Evolutionary conservation across 2,113 vertebrate species (phyloP), one percentile per base, ranked within the genome.

Genomic region (Xyrauchen texanus): DNA sequence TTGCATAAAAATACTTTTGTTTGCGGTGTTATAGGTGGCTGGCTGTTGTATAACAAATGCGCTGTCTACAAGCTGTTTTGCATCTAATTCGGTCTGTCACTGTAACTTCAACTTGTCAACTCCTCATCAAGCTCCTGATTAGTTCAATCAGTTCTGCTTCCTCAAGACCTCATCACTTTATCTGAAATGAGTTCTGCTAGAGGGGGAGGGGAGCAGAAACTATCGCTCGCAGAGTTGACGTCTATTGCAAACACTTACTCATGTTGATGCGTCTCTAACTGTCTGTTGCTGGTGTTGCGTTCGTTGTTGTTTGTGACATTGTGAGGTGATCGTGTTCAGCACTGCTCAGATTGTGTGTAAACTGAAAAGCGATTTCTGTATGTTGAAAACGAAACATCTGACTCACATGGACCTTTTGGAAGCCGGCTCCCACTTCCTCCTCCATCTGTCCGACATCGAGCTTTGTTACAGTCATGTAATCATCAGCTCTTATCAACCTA

Each of bases 81-180:
- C 63, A 52, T 74, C 45, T 75, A 73, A 74, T 80, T 68, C 47
- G 42, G 45, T 68, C 69, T 75, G 71, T 80, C 70, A 75, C 78
- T 74, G 73, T 64, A 76, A 4, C 61, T 75, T 68, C 47, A 60
- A 16, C 64, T 73, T 80, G 71, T 80, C 78, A 75, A 49, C 13
- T 51, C 47, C 63, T 75, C 63, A 80, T 75, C 70, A 68, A 68
- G 45, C 13, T 57, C 45, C 47, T 74, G 70, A 80, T 80, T 80
- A 61, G 16, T 67, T 80, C 58, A 80, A 75, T 80, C 78, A 75
- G 78, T 73, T 62, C 64, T 45, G 64, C 70, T 67, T 80, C 78
- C 72, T 68, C 52, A 9, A 80, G 62, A 52, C 42, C 70, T 65
- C 68, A 21, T 71, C 78, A 72, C 42, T n/a, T 51, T 68, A 68